Evolutionary conservation across 2,113 vertebrate genomes (phyloP).

Genomic region (Urocitellus parryii): DNA sequence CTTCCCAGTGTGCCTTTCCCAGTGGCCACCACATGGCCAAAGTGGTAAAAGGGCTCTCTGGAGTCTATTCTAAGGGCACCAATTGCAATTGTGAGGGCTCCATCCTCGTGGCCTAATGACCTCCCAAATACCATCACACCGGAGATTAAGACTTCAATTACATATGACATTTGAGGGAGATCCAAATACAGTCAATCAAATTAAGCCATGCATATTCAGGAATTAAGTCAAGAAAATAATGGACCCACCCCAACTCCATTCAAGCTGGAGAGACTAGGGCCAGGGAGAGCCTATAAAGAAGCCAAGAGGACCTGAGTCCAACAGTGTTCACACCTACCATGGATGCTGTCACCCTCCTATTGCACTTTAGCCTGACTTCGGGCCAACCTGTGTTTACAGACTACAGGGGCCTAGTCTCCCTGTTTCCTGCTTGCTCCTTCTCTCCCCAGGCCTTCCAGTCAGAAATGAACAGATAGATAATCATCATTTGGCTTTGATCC

Average conservation of each 20-base stretch:
- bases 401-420: not conserved
- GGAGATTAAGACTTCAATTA: not conserved
- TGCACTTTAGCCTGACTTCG: not conserved
- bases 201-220: not conserved
- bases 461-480: not conserved
- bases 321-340: too few relatives aligned
- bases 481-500: not conserved
- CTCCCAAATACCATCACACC: not conserved
- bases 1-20: not conserved
- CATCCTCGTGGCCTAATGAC: not conserved
- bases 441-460: not conserved
- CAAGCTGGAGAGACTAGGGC: not conserved
- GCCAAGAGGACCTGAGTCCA: not conserved
- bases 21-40: not conserved
- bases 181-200: not conserved
- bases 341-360: not conserved
- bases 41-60: not conserved
- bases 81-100: not conserved
- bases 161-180: not conserved
- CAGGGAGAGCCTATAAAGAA: accelerated
- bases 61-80: not conserved
- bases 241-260: accelerated
- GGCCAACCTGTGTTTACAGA: not conserved
- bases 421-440: not conserved
- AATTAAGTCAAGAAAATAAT: not conserved